Base-by-base conservation (phyloP, 2,797 vertebrate genomes). In the Lacerta bilineata region DNA sequence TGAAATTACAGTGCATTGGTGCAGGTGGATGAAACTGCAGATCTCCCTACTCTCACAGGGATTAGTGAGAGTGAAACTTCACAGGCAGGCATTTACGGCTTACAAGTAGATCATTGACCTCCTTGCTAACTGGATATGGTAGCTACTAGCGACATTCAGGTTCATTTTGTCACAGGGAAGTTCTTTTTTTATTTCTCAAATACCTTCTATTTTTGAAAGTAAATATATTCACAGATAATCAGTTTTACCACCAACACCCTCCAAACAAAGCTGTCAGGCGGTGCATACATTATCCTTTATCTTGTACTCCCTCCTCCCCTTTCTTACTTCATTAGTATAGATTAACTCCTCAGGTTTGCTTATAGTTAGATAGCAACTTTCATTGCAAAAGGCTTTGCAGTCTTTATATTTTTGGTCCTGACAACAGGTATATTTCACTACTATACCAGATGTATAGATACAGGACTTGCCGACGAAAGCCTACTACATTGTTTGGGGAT, bases 101-200 rank as follows among this genome's bases (percentile, higher is more conserved):
- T 29, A 85, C 90, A 92, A 76, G 89, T 79, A 83, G 75, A 90
- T 95, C 3, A 8, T 66, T 89, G 59, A 81, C 86, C 2, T 2
- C 91, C 79, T 64, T 55, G 87, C 0, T 89, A 83, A 84, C 25
- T 69, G 39, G 79, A 72, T 69, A 85, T 61, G 77, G 74, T 90
- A 88, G 92, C 83, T 80, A 80, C 88, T 85, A 85, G 76, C 90
- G 92, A 90, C 87, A 88, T 87, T 91, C 92, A 93, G 93, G 91
- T 78, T 10, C 27, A 15, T 85, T 87, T 90, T 77, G 5, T 91
- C 88, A 77, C 84, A 74, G 68, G 59, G 88, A 85, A 92, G 79
- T 3, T 93, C 79, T 90, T 88, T 69, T 80, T 80, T 87, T 88
- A 90, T 79, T 27, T 55, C 36, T 72, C n/a, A 78, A 88, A 84